These are phyloP conservation scores for Brachionus sp. DNA, from an alignment of 1,140 invertebrate genomes.

Conservation along the genomic window DNA sequence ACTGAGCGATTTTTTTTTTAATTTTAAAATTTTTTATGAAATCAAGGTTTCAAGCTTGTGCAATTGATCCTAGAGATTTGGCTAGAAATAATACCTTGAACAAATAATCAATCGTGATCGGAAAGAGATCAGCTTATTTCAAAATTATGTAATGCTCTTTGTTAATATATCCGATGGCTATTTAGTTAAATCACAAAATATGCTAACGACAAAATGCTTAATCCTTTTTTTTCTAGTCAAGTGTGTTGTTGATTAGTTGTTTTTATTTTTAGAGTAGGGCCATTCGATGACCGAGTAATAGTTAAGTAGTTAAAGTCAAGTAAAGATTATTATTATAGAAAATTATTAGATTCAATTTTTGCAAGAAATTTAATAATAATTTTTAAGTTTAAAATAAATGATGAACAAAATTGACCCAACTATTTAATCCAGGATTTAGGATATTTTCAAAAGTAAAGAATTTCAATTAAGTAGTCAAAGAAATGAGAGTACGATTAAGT, in stretches of 20 bases:
- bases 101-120: not conserved
- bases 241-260: not conserved
- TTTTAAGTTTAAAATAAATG: not conserved
- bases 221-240: not conserved
- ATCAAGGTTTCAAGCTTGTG: not conserved
- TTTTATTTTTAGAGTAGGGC: not conserved
- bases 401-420: conserved; percentile 2
- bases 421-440: conserved; percentile 9
- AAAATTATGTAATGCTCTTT: not conserved
- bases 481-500: conserved; percentile 23
- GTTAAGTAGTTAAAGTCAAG: not conserved
- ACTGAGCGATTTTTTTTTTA: no score
- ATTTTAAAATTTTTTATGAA: not conserved
- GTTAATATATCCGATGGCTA: not conserved
- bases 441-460: conserved; percentile 3
- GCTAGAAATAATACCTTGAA: not conserved
- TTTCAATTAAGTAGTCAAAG: conserved; percentile 23
- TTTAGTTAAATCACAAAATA: not conserved
- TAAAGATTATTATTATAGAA: not conserved
- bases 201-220: not conserved
- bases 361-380: conserved; percentile 34
- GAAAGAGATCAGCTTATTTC: not conserved
- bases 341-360: conserved; percentile 8
- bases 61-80: not conserved
- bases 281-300: not conserved